A percentile compares a stretch with the other conserved stretches of the same genome.
Evolutionary conservation across 2,797 vertebrate genomes (phyloP).

Genomic region (Callimico goeldii): DNA sequence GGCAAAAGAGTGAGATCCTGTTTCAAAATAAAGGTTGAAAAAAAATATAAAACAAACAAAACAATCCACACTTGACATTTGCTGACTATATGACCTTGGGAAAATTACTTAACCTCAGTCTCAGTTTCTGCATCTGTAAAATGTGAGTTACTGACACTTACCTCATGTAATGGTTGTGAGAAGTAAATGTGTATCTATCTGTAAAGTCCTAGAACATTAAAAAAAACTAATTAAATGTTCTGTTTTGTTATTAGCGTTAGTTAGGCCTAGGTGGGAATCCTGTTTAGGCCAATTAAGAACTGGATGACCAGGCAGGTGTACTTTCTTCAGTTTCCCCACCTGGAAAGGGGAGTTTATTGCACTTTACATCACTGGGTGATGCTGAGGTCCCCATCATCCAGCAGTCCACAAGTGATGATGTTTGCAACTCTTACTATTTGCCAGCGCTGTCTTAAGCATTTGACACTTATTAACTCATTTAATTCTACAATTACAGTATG

Average conservation of each 20-base stretch:
- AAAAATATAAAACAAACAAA: neutral
- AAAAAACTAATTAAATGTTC: conserved; percentile 13
- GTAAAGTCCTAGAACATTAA: conserved; percentile 1
- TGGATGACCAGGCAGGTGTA: neutral
- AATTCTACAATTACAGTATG: neutral
- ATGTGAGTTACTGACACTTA: conserved; percentile 35
- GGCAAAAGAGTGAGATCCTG: neutral
- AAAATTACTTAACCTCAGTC: conserved; percentile 5
- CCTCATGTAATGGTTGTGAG: conserved; percentile 67
- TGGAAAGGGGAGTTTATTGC: conserved; percentile 11
- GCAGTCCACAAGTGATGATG: neutral
- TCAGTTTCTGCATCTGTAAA: conserved; percentile 62
- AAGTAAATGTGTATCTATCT: neutral
- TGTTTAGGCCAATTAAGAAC: conserved; percentile 52
- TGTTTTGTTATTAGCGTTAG: conserved; percentile 38
- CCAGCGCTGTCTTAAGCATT: neutral
- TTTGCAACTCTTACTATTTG: neutral
- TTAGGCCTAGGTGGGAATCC: conserved; percentile 14
- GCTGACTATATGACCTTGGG: neutral
- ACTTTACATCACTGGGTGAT: neutral
- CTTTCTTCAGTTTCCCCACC: neutral
- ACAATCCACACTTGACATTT: neutral
- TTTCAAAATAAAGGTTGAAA: neutral
- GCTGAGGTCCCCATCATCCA: neutral
- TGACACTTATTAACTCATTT: neutral